phyloP scores from a whole-genome alignment of 2,113 vertebrate genomes.

The Malurus elegans region DNA sequence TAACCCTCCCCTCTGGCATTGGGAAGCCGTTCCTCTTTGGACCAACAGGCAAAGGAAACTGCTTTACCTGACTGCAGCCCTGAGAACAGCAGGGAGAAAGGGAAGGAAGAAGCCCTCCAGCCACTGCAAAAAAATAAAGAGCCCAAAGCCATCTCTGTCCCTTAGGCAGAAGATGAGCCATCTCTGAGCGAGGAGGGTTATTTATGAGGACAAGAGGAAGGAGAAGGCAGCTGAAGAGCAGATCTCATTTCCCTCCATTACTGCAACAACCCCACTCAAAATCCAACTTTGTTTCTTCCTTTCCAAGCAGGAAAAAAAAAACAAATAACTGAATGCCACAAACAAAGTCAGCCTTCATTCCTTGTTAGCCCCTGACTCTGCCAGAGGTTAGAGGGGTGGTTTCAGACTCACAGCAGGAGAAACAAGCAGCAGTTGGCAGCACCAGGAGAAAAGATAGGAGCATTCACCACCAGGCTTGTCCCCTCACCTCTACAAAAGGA shows the following conservation, averaged over 20 bases:
- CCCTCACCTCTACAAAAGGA: not conserved
- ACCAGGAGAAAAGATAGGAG: not conserved
- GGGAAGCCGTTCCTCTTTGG: not conserved
- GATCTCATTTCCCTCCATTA: slow-evolving; percentile 39
- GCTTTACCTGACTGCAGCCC: not conserved
- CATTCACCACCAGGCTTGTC: not conserved
- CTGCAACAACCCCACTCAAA: slow-evolving; percentile 34
- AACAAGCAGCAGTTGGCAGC: not conserved
- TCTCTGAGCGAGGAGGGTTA: not conserved
- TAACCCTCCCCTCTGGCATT: not conserved
- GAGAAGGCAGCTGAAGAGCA: slow-evolving; percentile 49
- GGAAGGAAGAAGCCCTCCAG: not conserved
- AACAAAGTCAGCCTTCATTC: not conserved
- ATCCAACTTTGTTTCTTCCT: slow-evolving; percentile 15
- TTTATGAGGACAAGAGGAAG: slow-evolving; percentile 6
- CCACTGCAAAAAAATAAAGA: not conserved
- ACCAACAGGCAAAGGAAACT: not conserved
- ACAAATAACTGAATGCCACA: not conserved
- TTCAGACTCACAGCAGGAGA: not conserved
- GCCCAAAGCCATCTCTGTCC: not conserved
- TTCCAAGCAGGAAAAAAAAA: not conserved
- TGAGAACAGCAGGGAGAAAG: not conserved
- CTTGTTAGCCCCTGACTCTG: not conserved
- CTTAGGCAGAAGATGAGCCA: fast-evolving
- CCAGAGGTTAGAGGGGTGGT: not conserved